Evolutionary conservation across 2,797 vertebrate species (phyloP), one percentile per base, ranked within the genome.

Genomic region (Girardinus metallicus): DNA sequence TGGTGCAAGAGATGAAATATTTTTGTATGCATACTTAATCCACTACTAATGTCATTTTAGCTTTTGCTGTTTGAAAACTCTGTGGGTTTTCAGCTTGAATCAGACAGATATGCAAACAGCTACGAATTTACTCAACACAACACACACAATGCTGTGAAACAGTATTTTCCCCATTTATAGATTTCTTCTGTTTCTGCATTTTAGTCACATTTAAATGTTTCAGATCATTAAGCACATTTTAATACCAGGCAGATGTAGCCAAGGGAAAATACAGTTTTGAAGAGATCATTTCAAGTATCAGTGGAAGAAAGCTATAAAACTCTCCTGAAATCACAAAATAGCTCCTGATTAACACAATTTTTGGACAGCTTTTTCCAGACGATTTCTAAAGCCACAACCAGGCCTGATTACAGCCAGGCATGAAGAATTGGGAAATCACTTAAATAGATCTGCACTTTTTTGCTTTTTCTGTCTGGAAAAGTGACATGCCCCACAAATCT

Each of bases 31-130:
- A 66, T 66, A 66, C 8, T 11, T 36, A 66, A 39, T 66, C 34
- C 31, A 66, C 34, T 66, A 39, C 62, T 66, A 66, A 62, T 31
- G 66, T 26, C 21, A 68, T 41, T 68, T 68, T 68, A 68, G 36
- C 36, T 68, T 68, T 68, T 68, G 21, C 18, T 41, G 21, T 64
- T 66, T 66, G 8, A 41, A 18, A 41, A n/a, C 21, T 26, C 5
- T 41, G 36, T 43, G 9, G 4, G 0, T 44, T 43, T 44, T 44
- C 6, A 5, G 9, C 12, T 44, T 70, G 26, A 43, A 44, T 16
- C 39, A 43, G 41, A 44, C 12, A 44, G 12, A 43, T 44, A 70
- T 44, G 7, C 12, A 68, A 43, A 70, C 41, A 44, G 12, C 68
- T 23, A 43, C 23, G 1, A 70, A 13, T 26, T 70, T 70, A 43